These are phyloP conservation scores for Pseudois nayaur DNA, from an alignment of 2,113 vertebrate species.

Conservation along the genomic window DNA sequence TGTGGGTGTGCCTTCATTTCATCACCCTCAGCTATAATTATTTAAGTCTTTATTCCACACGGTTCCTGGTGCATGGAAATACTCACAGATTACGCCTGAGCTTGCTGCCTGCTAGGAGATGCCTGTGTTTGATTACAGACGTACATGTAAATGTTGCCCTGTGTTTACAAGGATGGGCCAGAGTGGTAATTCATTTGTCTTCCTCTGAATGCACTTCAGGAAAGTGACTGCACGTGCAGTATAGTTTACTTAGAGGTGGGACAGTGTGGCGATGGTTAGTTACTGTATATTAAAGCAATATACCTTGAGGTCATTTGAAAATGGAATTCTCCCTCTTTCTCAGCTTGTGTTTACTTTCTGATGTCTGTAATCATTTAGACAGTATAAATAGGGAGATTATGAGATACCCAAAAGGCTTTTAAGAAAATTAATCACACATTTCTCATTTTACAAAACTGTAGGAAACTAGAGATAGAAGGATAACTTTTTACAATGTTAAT, in stretches of 20 bases:
- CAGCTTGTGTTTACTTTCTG: background rate
- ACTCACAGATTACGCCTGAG: background rate
- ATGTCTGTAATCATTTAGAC: background rate
- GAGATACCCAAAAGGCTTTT: background rate
- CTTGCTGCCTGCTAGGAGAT: background rate
- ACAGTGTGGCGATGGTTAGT: background rate
- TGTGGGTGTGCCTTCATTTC: background rate
- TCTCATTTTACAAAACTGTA: background rate
- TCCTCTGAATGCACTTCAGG: background rate
- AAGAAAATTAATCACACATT: conserved; percentile 3
- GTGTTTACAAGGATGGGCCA: background rate
- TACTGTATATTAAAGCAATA: background rate
- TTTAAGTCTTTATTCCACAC: background rate
- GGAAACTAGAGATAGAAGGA: background rate
- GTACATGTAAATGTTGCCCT: rapidly evolving
- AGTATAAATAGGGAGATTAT: background rate
- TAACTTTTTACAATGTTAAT: background rate
- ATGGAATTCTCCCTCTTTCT: background rate
- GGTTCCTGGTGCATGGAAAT: background rate
- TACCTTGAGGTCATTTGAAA: background rate
- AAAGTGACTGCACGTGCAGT: rapidly evolving
- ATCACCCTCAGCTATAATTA: background rate
- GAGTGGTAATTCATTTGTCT: too few relatives aligned
- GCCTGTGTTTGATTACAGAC: background rate
- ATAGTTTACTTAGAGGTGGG: background rate